These are phyloP conservation scores for Alauda arvensis DNA, from an alignment of 2,797 vertebrate species.

Conservation along the genomic window DNA sequence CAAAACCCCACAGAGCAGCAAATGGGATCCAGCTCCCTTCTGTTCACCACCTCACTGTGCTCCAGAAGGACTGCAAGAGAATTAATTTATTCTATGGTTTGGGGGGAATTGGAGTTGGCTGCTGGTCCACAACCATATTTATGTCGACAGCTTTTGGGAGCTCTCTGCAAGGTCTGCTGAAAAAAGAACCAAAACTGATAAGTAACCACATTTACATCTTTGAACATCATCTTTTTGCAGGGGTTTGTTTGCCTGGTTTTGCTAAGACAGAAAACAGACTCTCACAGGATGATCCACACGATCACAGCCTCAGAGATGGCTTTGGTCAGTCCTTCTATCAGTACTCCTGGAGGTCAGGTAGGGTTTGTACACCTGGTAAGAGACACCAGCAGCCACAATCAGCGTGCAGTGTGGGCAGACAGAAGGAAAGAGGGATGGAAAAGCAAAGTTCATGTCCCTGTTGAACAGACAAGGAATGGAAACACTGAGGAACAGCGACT, in stretches of 20 bases:
- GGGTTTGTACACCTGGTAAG: neutral
- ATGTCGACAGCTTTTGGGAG: neutral
- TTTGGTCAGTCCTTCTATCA: neutral
- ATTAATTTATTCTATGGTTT: neutral
- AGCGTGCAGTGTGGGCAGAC: rapidly evolving
- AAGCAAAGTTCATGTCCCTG: rapidly evolving
- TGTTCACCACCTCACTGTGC: neutral
- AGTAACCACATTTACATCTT: neutral
- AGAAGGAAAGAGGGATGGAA: neutral
- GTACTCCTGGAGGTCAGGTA: neutral
- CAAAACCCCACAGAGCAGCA: neutral
- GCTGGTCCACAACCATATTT: neutral
- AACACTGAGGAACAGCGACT: neutral
- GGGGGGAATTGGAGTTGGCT: neutral
- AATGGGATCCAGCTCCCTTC: neutral
- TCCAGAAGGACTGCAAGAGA: neutral
- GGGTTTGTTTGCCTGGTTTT: neutral
- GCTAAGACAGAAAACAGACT: neutral
- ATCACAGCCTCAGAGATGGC: neutral
- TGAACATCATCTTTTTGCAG: neutral
- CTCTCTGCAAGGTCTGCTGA: neutral
- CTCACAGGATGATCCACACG: neutral
- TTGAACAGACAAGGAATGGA: rapidly evolving
- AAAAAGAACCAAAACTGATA: neutral
- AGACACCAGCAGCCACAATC: neutral